These are phyloP conservation scores for Athene cunicularia DNA, from an alignment of 2,113 vertebrate genomes.

Conservation along the genomic window DNA sequence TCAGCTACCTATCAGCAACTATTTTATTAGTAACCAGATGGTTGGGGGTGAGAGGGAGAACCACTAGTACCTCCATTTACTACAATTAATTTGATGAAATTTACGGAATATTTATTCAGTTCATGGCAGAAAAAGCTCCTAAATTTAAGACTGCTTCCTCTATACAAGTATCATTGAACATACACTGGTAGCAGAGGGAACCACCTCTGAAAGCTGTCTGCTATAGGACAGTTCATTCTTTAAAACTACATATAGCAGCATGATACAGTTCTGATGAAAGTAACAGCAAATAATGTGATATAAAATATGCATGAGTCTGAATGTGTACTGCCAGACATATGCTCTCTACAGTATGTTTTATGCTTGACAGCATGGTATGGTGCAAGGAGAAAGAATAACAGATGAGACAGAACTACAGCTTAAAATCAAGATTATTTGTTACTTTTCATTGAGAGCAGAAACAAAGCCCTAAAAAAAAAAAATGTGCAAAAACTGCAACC, in stretches of 20 bases:
- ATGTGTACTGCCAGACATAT: background rate
- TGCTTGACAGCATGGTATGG: background rate
- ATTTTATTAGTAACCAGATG: background rate
- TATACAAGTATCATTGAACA: background rate
- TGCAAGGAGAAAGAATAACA: background rate
- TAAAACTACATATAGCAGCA: background rate
- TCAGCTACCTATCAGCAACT: background rate
- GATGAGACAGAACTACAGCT: background rate
- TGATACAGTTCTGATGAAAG: background rate
- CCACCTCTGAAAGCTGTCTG: background rate
- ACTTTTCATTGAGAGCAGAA: background rate
- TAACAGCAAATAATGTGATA: background rate
- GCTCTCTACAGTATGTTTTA: background rate
- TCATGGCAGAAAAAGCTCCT: background rate
- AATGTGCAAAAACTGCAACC: background rate
- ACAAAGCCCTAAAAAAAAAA: background rate
- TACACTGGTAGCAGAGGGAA: background rate
- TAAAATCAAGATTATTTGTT: background rate
- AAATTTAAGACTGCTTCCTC: background rate
- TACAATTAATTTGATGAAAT: background rate
- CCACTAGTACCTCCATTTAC: background rate
- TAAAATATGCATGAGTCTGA: background rate
- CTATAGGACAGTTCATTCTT: background rate
- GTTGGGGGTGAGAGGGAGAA: background rate
- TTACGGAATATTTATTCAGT: background rate